Conservation (phyloP, 2,797 vertebrate genomes). For the Myioborus miniatus region DNA sequence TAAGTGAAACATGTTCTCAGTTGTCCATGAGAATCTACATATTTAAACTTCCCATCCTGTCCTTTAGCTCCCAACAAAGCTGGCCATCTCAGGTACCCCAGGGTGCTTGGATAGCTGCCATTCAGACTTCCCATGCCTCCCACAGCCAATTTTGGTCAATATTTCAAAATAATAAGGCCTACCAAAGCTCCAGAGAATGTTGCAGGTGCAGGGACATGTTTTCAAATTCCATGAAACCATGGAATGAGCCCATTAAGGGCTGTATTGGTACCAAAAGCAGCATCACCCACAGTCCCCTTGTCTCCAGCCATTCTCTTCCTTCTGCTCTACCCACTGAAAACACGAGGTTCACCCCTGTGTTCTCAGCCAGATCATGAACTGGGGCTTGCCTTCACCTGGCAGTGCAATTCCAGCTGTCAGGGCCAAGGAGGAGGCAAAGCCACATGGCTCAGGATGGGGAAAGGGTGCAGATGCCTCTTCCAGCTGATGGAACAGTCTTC, state of each 20-base stretch:
- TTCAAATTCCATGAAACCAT: not conserved
- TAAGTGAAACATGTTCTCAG: not conserved
- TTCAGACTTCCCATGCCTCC: not conserved
- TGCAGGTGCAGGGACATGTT: not conserved
- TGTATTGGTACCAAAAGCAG: not conserved
- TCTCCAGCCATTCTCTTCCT: not conserved
- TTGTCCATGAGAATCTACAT: not conserved
- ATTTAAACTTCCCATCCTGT: not conserved
- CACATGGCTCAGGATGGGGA: fast-evolving
- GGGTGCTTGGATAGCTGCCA: not conserved
- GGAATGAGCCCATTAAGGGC: not conserved
- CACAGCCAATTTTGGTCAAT: not conserved
- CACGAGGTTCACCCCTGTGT: not conserved
- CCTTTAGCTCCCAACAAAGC: not conserved
- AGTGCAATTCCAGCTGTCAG: not conserved
- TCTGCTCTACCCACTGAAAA: not conserved
- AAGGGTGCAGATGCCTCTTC: not conserved
- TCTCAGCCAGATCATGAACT: not conserved
- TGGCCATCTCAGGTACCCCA: not conserved
- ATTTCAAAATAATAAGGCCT: not conserved
- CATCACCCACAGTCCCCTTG: fast-evolving
- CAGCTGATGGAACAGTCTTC: not conserved
- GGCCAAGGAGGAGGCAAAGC: not conserved
- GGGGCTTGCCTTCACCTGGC: not conserved
- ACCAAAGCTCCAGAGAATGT: not conserved